Evolutionary conservation across 64 coral and sea anemone genomes (phyloP).

Genomic region (Exaiptasia diaphana): DNA sequence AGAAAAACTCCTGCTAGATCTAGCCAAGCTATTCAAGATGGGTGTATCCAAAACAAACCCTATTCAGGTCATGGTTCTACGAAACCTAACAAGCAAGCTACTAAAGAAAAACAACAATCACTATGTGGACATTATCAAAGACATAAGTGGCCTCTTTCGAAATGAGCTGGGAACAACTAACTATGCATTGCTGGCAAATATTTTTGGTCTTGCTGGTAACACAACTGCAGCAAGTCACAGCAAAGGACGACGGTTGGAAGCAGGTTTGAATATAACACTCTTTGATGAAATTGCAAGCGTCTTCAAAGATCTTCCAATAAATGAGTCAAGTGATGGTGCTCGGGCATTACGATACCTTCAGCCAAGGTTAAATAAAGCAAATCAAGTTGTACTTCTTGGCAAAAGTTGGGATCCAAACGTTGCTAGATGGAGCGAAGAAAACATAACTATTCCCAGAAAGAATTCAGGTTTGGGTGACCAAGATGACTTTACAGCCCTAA

Average conservation of each 20-base stretch:
- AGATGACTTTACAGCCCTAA: constrained; percentile 58
- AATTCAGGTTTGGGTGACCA: constrained; percentile 2
- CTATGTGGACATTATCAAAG: constrained; percentile 46
- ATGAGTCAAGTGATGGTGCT: constrained; percentile 22
- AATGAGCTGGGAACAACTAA: constrained; percentile 37
- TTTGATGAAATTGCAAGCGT: not conserved
- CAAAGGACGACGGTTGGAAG: not conserved
- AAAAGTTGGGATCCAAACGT: constrained; percentile 39
- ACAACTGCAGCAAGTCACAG: constrained; percentile 8
- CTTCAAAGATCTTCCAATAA: not conserved
- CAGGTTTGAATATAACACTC: constrained; percentile 7
- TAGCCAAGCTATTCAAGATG: constrained; percentile 23
- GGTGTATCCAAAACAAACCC: constrained; percentile 23
- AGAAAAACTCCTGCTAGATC: not conserved
- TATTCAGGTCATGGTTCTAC: constrained; percentile 30
- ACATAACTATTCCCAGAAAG: constrained; percentile 23
- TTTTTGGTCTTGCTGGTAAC: constrained; percentile 18
- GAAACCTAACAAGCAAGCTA: constrained; percentile 24
- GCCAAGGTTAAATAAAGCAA: constrained; percentile 6
- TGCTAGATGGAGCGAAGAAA: constrained; percentile 2
- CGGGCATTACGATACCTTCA: constrained; percentile 49
- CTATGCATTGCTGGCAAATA: not conserved
- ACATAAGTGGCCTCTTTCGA: constrained; percentile 35
- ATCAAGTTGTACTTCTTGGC: constrained; percentile 29
- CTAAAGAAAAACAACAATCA: constrained; percentile 30